These are phyloP conservation scores for Pantelozetes paolii DNA, from an alignment of 2,888 invertebrate species.

Conservation along the genomic window DNA sequence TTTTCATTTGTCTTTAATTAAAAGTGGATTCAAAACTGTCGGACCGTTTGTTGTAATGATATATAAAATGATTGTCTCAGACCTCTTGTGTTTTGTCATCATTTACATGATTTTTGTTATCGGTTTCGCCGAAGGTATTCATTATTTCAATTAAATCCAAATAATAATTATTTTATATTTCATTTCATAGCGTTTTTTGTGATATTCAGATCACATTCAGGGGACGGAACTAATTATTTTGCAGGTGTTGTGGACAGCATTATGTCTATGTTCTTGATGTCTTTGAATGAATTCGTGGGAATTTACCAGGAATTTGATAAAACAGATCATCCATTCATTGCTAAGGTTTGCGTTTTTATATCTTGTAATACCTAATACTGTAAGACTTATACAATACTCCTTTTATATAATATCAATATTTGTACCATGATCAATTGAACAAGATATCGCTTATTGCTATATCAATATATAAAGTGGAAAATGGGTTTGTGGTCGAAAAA, in stretches of 20 bases:
- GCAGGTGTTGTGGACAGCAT: slow-evolving; percentile 80
- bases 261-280: slow-evolving; percentile 98
- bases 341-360: slow-evolving; percentile 73
- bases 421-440: too few species aligned
- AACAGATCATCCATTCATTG: slow-evolving; percentile 80
- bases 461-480: too few species aligned
- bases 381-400: too few species aligned
- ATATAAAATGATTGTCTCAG: slow-evolving; percentile 96
- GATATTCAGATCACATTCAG: slow-evolving; percentile 11
- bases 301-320: slow-evolving; percentile 85
- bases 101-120: slow-evolving; percentile 96
- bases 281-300: slow-evolving; percentile 90
- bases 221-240: slow-evolving; percentile 51
- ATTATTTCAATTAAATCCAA: too few species aligned
- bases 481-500: too few species aligned
- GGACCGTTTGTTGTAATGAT: slow-evolving; percentile 99
- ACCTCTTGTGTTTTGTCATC: slow-evolving; percentile 86
- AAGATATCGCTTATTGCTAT: too few species aligned
- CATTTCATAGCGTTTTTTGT: slow-evolving; percentile 15
- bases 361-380: too few species aligned
- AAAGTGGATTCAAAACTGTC: slow-evolving; percentile 91
- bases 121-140: slow-evolving; percentile 77
- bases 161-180: not conserved
- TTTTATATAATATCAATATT: too few species aligned
- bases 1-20: slow-evolving; percentile 49